phyloP scores from a whole-genome alignment of 2,113 vertebrate genomes.

The Caracal caracal region DNA sequence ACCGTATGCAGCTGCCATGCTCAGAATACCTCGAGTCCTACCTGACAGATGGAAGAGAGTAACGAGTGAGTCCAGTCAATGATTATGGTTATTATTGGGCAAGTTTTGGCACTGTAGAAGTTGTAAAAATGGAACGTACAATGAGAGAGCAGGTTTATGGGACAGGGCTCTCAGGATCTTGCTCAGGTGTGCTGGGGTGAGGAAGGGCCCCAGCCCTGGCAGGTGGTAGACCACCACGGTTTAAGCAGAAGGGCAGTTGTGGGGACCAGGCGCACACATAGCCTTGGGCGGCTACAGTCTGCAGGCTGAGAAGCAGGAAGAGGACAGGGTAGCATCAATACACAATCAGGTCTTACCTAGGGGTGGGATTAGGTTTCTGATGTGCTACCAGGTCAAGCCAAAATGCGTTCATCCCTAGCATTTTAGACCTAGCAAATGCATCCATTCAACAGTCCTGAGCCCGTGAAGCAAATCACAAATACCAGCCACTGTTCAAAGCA shows the following conservation, averaged over 20 bases:
- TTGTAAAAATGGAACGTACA: background rate
- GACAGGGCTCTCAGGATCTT: background rate
- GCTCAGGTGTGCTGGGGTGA: background rate
- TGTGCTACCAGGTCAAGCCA: background rate
- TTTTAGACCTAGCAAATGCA: background rate
- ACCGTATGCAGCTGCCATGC: background rate
- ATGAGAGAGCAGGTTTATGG: background rate
- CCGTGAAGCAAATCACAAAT: background rate
- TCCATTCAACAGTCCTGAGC: background rate
- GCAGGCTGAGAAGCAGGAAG: no score
- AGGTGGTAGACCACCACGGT: background rate
- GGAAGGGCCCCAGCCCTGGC: background rate
- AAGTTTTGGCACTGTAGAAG: background rate
- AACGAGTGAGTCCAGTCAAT: background rate
- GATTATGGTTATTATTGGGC: background rate
- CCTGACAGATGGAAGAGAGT: background rate
- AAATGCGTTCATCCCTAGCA: background rate
- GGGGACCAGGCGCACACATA: background rate
- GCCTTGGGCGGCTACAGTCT: background rate
- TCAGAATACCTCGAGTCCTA: background rate
- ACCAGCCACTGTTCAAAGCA: background rate
- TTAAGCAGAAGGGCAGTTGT: background rate
- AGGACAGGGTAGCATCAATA: background rate
- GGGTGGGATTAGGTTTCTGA: background rate
- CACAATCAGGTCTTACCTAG: background rate